These are phyloP conservation scores for Halcyon senegalensis DNA, from an alignment of 2,113 vertebrate species.

Conservation along the genomic window DNA sequence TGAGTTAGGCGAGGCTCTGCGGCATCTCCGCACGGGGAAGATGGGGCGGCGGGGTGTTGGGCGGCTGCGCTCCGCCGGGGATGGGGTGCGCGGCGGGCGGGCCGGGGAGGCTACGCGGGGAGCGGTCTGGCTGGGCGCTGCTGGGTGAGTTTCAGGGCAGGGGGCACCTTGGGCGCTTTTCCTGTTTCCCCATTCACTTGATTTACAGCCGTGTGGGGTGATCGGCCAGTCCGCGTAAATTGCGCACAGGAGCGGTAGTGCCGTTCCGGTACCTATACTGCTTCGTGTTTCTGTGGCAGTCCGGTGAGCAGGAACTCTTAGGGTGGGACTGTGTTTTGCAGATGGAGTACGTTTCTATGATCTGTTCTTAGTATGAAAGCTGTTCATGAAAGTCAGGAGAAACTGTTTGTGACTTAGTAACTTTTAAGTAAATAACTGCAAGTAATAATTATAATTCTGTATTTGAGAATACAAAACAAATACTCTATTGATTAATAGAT, in stretches of 20 bases:
- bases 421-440: not conserved
- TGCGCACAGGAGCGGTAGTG: not conserved
- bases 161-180: no score
- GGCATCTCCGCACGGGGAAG: not conserved
- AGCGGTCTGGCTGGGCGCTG: not conserved
- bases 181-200: accelerated
- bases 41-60: not conserved
- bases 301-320: not conserved
- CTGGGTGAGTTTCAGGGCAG: accelerated
- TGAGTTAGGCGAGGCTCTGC: not conserved
- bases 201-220: accelerated
- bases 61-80: not conserved
- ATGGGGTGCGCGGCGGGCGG: not conserved
- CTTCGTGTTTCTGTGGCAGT: not conserved
- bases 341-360: not conserved
- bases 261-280: accelerated
- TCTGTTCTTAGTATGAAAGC: not conserved
- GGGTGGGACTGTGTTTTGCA: not conserved
- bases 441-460: not conserved
- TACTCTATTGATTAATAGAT: not conserved
- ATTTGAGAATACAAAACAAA: not conserved
- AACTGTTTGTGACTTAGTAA: not conserved
- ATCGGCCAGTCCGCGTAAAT: not conserved
- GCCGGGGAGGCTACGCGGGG: not conserved
- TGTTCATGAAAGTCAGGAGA: not conserved